These are phyloP conservation scores for Clarias magur DNA, from an alignment of 2,113 vertebrate genomes.

Conservation along the genomic window DNA sequence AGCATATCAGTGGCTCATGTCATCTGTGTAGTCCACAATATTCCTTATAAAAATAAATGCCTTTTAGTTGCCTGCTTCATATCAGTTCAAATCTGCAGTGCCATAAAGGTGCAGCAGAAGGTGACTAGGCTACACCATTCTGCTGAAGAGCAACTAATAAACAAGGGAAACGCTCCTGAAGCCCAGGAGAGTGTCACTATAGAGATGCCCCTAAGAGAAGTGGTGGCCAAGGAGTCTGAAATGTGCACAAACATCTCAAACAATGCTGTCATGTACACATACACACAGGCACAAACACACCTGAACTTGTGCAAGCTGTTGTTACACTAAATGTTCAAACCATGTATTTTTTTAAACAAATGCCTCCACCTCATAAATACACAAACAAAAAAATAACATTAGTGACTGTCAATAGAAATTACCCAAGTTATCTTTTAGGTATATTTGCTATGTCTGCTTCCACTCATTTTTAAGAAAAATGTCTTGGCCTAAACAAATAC, in stretches of 20 bases:
- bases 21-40: constrained; percentile 14
- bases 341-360: not conserved
- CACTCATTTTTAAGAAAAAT: not conserved
- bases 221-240: constrained; percentile 57
- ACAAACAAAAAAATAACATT: not conserved
- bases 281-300: constrained; percentile 10
- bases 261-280: constrained; percentile 4
- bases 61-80: not conserved
- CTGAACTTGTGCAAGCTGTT: not conserved
- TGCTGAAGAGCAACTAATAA: constrained; percentile 56
- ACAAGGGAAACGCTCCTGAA: constrained; percentile 63
- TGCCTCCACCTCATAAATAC: not conserved
- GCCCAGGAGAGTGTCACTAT: constrained; percentile 72
- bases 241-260: constrained; percentile 47
- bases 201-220: constrained; percentile 68
- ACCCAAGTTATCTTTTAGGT: not conserved
- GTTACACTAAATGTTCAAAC: not conserved
- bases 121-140: not conserved
- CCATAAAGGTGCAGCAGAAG: not conserved
- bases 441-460: not conserved
- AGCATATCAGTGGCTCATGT: constrained; percentile 72
- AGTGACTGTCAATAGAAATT: not conserved
- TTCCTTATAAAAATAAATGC: constrained; percentile 3
- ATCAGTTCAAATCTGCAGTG: not conserved
- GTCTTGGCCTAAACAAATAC: not conserved